A percentile compares a stretch with the other conserved stretches of the same genome.
phyloP scores from a whole-genome alignment of 2,888 invertebrate genomes.

The Drepana falcataria region DNA sequence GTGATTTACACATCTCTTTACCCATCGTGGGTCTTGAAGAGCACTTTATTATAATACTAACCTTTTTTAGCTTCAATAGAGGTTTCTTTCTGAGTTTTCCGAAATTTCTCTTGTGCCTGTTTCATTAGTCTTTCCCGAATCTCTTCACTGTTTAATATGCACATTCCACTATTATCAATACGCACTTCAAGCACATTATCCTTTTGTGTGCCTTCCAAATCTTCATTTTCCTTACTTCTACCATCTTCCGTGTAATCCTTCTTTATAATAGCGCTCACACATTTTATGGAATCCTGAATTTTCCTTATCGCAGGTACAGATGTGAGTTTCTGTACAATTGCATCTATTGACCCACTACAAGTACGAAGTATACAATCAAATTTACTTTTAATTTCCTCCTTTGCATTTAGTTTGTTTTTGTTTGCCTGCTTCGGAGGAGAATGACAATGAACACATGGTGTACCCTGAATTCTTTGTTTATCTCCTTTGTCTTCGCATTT shows the following conservation, averaged over 20 bases:
- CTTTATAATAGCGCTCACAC: not conserved
- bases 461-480: no score
- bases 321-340: not conserved
- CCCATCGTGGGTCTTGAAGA: no score
- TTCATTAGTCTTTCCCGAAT: not conserved
- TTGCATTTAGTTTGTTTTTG: no score
- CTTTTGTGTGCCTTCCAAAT: not conserved
- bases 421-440: no score
- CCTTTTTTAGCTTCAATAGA: not conserved
- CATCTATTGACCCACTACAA: not conserved
- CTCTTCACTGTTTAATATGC: not conserved
- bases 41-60: not conserved
- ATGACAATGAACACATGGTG: no score
- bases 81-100: not conserved
- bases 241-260: not conserved
- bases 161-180: not conserved
- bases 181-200: not conserved
- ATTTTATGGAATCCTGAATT: not conserved
- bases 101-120: not conserved
- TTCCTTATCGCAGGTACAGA: not conserved
- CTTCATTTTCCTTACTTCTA: not conserved
- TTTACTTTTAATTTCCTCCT: not conserved
- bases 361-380: not conserved
- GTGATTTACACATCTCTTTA: no score
- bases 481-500: no score